Base-by-base conservation (phyloP, 1,140 invertebrate genomes). In the silkworm (Bombyx mori) region DNA sequence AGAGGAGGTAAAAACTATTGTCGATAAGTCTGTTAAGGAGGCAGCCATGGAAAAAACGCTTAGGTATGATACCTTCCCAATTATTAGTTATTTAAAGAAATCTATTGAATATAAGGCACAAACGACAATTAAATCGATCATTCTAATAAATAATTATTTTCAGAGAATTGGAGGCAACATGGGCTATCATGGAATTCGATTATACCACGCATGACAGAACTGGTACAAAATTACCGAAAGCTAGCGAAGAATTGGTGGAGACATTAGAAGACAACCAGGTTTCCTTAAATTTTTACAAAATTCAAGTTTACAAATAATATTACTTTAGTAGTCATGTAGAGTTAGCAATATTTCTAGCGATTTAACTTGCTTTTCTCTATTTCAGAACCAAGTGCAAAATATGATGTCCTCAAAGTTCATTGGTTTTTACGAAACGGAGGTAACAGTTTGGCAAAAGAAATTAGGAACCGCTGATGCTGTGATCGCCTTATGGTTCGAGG, bases 221-320 rank as follows among this genome's bases (percentile, higher is more conserved):
- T 1, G 92, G 92, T 54, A 88, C 93, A 22, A 91, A 92, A 62
- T 71, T 98, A 52, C 88, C 98, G 0, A 93, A 92, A 77, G 92
- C 95, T 3, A 93, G 91, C 53, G 97, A 99, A 79, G 96, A 98
- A 74, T 86, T 96, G 7, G 94, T 98, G 42, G 97, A 98, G 87
- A 94, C 90, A 1, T 89, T 99, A n/a, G 97, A 99, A 88, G 97
- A 98, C 60, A 96, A 98, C 89, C 97, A 98, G 90, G 96, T 96
- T 51, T 26, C 7, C 22, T 51, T 26, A 35, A 9, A 35, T 35
- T 44, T 35, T 52, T 52, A 52, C 8, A 35, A 35, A 8, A 8
- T 35, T 7, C n/a, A 49, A n/a, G 3, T 49, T 49, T 12, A 5
- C 6, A 18, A 6, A 12, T 12, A 45, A 8, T 7, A 45, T 45